phyloP scores from a whole-genome alignment of 2,113 vertebrate species.

The Catharus minimus region DNA sequence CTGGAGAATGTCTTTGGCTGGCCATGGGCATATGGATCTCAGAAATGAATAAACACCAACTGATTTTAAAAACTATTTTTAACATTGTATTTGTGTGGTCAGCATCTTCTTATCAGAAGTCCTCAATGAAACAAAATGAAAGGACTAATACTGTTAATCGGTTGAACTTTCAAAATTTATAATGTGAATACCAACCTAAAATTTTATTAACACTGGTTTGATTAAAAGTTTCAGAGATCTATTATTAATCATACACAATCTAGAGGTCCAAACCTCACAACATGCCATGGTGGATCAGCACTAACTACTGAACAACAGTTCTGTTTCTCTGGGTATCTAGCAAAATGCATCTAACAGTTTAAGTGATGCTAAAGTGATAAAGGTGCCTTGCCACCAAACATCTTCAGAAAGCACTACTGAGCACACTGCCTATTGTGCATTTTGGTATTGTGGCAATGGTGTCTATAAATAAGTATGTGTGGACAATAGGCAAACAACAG shows the following conservation, averaged over 20 bases:
- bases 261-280: background rate
- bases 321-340: background rate
- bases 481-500: background rate
- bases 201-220: background rate
- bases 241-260: background rate
- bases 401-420: background rate
- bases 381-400: background rate
- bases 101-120: background rate
- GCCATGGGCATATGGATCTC: background rate
- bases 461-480: background rate
- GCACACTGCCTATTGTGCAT: background rate
- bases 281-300: background rate
- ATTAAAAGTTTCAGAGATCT: background rate
- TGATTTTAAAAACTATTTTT: background rate
- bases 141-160: background rate
- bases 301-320: background rate
- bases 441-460: background rate
- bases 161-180: background rate
- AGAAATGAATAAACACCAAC: background rate
- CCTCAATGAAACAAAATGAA: background rate
- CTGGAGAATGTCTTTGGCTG: background rate
- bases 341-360: background rate
- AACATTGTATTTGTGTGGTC: background rate
- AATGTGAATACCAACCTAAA: background rate
- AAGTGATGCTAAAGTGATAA: background rate